These are phyloP conservation scores for Dysidea cf. avara DNA, from an alignment of 37 sponge, comb jelly and placozoan species.

Conservation along the genomic window DNA sequence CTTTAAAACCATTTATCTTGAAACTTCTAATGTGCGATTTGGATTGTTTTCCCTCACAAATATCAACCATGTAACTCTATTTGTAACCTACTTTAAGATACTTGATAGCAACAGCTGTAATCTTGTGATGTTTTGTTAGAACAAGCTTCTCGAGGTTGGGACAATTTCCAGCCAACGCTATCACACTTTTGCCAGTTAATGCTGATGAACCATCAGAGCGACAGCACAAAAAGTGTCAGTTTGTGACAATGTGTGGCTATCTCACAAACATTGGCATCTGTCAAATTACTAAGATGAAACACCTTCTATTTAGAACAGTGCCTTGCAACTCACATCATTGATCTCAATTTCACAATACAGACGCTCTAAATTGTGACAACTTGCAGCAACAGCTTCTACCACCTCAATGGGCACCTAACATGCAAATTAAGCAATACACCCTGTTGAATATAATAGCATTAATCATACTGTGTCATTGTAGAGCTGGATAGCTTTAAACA, in stretches of 20 bases:
- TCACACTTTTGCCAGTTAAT: slow-evolving; percentile 71
- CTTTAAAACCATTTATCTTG: too few relatives aligned
- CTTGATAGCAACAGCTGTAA: slow-evolving; percentile 63
- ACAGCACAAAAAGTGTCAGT: slow-evolving; percentile 53
- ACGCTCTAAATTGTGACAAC: slow-evolving; percentile 54
- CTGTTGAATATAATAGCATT: too few relatives aligned
- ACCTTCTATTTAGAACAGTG: slow-evolving; percentile 35
- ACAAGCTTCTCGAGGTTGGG: slow-evolving; percentile 60
- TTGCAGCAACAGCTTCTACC: slow-evolving; percentile 31
- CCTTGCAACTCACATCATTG: slow-evolving; percentile 53
- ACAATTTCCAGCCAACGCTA: slow-evolving; percentile 67
- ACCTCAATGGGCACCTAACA: slow-evolving; percentile 28
- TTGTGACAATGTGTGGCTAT: slow-evolving; percentile 51
- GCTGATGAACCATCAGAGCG: slow-evolving; percentile 55
- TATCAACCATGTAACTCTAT: too few relatives aligned
- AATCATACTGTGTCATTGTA: too few relatives aligned
- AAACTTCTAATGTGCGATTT: too few relatives aligned
- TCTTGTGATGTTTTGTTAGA: slow-evolving; percentile 67
- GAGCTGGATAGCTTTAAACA: too few relatives aligned
- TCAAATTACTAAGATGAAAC: slow-evolving; percentile 55
- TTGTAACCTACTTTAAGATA: slow-evolving; percentile 56
- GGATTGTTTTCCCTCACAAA: too few relatives aligned
- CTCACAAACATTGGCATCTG: slow-evolving; percentile 62
- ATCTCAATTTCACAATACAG: slow-evolving; percentile 59
- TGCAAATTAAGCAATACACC: too few relatives aligned